These are phyloP conservation scores for Momotus momota DNA, from an alignment of 2,797 vertebrate genomes.

Conservation along the genomic window DNA sequence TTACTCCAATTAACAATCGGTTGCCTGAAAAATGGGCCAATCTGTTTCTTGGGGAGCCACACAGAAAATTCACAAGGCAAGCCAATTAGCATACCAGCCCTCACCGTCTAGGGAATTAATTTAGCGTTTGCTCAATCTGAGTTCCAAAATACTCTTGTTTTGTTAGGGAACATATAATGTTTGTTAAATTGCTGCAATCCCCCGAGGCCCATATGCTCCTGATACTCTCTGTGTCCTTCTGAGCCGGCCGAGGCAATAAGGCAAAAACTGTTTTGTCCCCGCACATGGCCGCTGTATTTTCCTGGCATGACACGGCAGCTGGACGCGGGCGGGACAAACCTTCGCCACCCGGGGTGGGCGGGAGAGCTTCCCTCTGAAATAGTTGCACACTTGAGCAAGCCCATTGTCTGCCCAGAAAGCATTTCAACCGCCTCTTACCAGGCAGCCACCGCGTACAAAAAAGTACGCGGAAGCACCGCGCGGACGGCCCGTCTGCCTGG, in stretches of 20 bases:
- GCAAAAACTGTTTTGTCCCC: slow-evolving; percentile 76
- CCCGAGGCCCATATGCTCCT: slow-evolving; percentile 84
- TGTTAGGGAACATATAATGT: slow-evolving; percentile 72
- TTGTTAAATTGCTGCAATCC: slow-evolving; percentile 77
- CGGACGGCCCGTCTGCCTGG: slow-evolving; percentile 73
- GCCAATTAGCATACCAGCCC: slow-evolving; percentile 82
- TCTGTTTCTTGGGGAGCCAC: slow-evolving; percentile 81
- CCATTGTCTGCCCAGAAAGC: slow-evolving; percentile 83
- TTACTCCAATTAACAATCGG: slow-evolving; percentile 88
- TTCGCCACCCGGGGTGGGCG: slow-evolving; percentile 81
- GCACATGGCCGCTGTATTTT: slow-evolving; percentile 82
- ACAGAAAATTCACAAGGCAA: slow-evolving; percentile 77
- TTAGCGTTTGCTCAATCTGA: slow-evolving; percentile 74
- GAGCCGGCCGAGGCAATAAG: slow-evolving; percentile 71
- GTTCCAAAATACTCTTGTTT: slow-evolving; percentile 74
- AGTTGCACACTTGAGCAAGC: slow-evolving; percentile 83
- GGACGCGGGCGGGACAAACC: slow-evolving; percentile 77
- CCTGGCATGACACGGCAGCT: slow-evolving; percentile 76
- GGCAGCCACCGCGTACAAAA: slow-evolving; percentile 72
- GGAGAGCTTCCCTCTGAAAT: slow-evolving; percentile 74
- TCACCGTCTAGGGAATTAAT: slow-evolving; percentile 80
- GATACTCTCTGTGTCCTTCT: slow-evolving; percentile 64
- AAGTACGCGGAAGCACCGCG: slow-evolving; percentile 28
- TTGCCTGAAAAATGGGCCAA: slow-evolving; percentile 86
- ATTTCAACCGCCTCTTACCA: slow-evolving; percentile 83